Percentiles rank a stretch among this genome's conserved stretches.
Conservation (phyloP, 2,797 vertebrate species). For the Phataginus tricuspis region DNA sequence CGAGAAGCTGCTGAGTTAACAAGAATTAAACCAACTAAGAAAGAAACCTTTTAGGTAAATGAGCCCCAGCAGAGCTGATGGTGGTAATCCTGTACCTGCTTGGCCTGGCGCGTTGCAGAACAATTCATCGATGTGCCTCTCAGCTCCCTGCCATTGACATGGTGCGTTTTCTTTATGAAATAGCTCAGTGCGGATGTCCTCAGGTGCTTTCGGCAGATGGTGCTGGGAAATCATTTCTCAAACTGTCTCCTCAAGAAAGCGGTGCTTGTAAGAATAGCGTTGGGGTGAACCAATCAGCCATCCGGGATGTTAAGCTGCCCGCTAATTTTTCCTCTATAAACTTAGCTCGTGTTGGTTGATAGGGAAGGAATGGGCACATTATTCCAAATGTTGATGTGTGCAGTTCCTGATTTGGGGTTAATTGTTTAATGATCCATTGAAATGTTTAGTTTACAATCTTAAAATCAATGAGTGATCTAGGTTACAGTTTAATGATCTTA, state of each 20-base stretch:
- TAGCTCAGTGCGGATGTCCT: accelerated
- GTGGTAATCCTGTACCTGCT: accelerated
- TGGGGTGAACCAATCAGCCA: accelerated
- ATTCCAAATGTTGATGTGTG: neutral
- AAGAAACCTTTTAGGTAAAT: neutral
- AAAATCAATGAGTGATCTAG: neutral
- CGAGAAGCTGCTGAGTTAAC: neutral
- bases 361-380: accelerated
- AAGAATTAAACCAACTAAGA: neutral
- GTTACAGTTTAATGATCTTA: neutral
- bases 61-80: neutral
- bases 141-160: neutral
- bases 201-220: neutral
- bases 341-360: accelerated
- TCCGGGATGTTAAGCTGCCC: accelerated
- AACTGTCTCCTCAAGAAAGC: neutral
- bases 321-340: neutral
- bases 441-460: neutral
- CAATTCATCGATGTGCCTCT: accelerated
- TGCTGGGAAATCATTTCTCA: neutral
- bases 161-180: neutral
- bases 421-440: neutral
- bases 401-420: neutral
- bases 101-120: accelerated
- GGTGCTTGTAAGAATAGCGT: neutral